Percentiles rank a stretch among this genome's conserved stretches.
phyloP scores from a whole-genome alignment of 2,797 vertebrate species.

The Rhynchotus rufescens region DNA sequence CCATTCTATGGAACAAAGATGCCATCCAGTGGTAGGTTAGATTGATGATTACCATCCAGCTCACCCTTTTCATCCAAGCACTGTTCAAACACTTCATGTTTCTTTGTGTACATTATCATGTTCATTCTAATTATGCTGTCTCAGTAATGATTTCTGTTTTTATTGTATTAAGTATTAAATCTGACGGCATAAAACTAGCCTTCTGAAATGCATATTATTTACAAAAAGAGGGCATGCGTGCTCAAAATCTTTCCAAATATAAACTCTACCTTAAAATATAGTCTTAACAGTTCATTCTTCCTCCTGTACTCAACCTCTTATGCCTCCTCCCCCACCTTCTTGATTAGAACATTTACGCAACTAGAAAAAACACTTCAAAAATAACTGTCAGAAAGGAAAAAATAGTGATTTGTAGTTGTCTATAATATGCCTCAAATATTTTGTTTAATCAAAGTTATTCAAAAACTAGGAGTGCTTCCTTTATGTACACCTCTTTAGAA shows the following conservation, averaged over 20 bases:
- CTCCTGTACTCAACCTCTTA: not conserved
- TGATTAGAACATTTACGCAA: not conserved
- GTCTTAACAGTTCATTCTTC: not conserved
- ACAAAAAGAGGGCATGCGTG: not conserved
- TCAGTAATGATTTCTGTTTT: not conserved
- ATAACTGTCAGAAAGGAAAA: not conserved
- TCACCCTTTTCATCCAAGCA: not conserved
- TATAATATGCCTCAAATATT: not conserved
- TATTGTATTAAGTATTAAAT: not conserved
- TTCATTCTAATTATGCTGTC: not conserved
- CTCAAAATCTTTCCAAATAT: not conserved
- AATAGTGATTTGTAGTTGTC: not conserved
- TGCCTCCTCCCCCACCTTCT: not conserved
- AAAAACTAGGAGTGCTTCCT: not conserved
- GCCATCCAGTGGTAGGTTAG: constrained; percentile 75
- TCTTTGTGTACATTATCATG: not conserved
- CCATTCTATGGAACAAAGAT: constrained; percentile 64
- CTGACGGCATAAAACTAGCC: not conserved
- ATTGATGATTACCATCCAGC: constrained; percentile 15
- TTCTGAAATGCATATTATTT: not conserved
- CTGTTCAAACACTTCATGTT: not conserved
- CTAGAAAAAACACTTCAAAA: not conserved
- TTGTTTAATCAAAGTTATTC: not conserved
- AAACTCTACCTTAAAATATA: not conserved
- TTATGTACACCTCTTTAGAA: not conserved